phyloP scores from a whole-genome alignment of 2,797 vertebrate genomes.

The Siniperca scherzeri region DNA sequence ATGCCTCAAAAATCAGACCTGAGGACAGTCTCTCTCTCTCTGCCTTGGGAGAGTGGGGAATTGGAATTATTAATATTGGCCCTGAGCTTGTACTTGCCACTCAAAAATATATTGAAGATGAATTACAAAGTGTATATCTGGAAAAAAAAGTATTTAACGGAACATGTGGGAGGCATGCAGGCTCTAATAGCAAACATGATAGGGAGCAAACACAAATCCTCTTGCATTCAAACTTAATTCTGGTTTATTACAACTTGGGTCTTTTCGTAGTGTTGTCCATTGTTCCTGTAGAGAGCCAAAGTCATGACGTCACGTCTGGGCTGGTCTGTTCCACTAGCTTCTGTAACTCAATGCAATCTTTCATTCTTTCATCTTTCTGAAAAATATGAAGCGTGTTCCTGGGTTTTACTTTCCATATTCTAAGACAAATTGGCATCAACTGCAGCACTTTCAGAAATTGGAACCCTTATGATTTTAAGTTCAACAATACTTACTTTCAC shows the following conservation, averaged over 20 bases:
- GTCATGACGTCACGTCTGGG: too few species aligned
- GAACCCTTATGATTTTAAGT: too few species aligned
- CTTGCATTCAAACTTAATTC: not conserved
- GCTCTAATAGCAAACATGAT: slow-evolving; percentile 9
- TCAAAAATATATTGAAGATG: slow-evolving; percentile 42
- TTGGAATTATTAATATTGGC: slow-evolving; percentile 62
- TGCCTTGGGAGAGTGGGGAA: slow-evolving; percentile 35
- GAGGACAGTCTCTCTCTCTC: slow-evolving; percentile 56
- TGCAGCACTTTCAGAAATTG: too few species aligned
- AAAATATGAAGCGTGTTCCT: too few species aligned
- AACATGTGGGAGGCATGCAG: slow-evolving; percentile 13
- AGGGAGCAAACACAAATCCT: not conserved
- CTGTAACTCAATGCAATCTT: not conserved
- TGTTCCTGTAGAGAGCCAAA: not conserved
- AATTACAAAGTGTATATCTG: slow-evolving; percentile 44
- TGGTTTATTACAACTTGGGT: not conserved
- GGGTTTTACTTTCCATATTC: too few species aligned
- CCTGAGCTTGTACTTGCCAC: slow-evolving; percentile 56
- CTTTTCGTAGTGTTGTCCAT: not conserved
- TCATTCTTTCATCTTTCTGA: not conserved
- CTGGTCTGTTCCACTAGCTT: not conserved
- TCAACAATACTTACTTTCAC: too few species aligned
- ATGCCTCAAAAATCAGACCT: slow-evolving; percentile 62
- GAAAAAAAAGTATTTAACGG: slow-evolving; percentile 15
- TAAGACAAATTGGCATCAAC: not conserved